Conservation (phyloP, 2,113 vertebrate species). For the Monopterus albus region DNA sequence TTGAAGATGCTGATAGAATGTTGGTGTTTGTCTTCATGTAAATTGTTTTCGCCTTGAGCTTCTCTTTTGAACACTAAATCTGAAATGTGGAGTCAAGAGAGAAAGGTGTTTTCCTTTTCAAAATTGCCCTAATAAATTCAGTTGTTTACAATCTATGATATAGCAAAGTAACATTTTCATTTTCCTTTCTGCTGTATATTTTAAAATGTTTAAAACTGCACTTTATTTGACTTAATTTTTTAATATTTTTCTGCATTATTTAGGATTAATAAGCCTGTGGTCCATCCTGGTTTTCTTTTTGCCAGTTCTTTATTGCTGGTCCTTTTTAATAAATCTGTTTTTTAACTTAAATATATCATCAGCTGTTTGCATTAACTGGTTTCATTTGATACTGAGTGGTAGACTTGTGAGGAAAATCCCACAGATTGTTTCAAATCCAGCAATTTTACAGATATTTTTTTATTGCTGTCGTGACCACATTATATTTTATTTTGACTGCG, state of each 20-base stretch:
- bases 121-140: neutral
- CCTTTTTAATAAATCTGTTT: neutral
- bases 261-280: neutral
- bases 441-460: neutral
- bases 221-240: too few relatives aligned
- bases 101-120: too few relatives aligned
- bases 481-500: neutral
- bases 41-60: neutral
- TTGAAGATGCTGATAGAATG: neutral
- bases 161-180: neutral
- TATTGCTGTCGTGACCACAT: neutral
- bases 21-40: neutral
- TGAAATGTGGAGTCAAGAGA: too few relatives aligned
- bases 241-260: neutral
- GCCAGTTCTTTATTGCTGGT: neutral
- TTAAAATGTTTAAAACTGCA: too few relatives aligned
- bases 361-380: neutral
- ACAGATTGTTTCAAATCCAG: neutral
- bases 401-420: too few relatives aligned
- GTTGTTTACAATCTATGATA: neutral
- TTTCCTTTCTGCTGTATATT: neutral
- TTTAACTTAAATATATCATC: neutral
- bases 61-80: too few relatives aligned
- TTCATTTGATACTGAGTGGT: neutral
- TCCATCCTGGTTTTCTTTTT: neutral